These are phyloP conservation scores for Tapirus indicus DNA, from an alignment of 2,797 vertebrate genomes.

Conservation along the genomic window DNA sequence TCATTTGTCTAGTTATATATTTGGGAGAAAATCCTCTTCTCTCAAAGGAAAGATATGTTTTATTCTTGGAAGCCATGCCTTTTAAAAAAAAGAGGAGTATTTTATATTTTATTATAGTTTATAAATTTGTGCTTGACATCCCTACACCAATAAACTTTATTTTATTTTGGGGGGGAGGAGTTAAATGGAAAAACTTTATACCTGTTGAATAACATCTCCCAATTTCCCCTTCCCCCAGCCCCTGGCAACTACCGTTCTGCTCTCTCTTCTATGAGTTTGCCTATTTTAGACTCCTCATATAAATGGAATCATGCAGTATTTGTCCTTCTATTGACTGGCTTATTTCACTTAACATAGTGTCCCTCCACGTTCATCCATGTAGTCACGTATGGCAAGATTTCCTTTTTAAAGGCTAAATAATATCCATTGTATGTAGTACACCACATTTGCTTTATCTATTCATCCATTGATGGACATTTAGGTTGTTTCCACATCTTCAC, in stretches of 20 bases:
- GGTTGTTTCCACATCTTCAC: not conserved
- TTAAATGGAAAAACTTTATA: not conserved
- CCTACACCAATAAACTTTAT: not conserved
- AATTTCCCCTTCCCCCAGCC: no score
- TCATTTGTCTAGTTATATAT: not conserved
- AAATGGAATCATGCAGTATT: not conserved
- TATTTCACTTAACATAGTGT: not conserved
- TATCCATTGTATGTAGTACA: not conserved
- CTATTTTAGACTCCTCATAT: not conserved
- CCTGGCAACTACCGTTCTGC: not conserved
- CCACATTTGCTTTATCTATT: not conserved
- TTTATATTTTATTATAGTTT: constrained; percentile 40
- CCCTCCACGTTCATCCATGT: not conserved
- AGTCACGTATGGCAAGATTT: not conserved
- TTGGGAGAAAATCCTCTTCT: not conserved
- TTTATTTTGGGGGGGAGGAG: not conserved
- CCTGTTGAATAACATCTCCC: not conserved
- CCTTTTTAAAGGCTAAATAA: not conserved
- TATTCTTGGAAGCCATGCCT: not conserved
- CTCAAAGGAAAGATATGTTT: not conserved
- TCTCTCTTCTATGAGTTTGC: not conserved
- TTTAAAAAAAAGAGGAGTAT: not conserved
- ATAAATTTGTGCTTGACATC: not conserved
- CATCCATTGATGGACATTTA: not conserved
- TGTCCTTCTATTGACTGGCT: not conserved